Percentiles rank a stretch among this genome's conserved stretches.
Conservation (phyloP, 2,113 vertebrate species). For the human region DNA sequence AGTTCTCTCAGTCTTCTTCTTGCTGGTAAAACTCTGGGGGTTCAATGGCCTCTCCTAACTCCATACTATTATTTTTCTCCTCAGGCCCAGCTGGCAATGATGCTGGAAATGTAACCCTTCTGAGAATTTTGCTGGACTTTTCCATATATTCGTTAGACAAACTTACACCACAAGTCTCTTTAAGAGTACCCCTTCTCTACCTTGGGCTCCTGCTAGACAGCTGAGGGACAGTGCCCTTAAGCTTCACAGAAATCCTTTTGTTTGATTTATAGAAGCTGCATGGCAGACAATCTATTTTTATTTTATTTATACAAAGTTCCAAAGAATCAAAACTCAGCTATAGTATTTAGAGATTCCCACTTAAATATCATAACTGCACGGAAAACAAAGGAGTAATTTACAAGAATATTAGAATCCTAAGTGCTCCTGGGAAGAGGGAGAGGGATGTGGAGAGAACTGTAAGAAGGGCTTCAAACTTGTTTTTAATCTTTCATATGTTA, state of each 20-base stretch:
- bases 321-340: background rate
- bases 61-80: background rate
- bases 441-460: background rate
- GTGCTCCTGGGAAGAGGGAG: background rate
- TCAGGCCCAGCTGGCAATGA: background rate
- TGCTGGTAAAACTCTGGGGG: background rate
- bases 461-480: background rate
- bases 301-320: background rate
- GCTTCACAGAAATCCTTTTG: background rate
- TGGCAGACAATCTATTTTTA: background rate
- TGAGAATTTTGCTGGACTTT: background rate
- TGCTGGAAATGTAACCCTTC: background rate
- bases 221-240: background rate
- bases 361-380: background rate
- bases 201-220: background rate
- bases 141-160: background rate
- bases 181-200: background rate
- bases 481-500: background rate
- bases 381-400: background rate
- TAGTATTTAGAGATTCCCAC: background rate
- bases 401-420: background rate
- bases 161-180: background rate
- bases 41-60: background rate
- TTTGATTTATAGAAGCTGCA: background rate
- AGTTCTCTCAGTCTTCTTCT: background rate